These are phyloP conservation scores for Chaetodon trifasciatus DNA, from an alignment of 2,797 vertebrate genomes.

Conservation along the genomic window DNA sequence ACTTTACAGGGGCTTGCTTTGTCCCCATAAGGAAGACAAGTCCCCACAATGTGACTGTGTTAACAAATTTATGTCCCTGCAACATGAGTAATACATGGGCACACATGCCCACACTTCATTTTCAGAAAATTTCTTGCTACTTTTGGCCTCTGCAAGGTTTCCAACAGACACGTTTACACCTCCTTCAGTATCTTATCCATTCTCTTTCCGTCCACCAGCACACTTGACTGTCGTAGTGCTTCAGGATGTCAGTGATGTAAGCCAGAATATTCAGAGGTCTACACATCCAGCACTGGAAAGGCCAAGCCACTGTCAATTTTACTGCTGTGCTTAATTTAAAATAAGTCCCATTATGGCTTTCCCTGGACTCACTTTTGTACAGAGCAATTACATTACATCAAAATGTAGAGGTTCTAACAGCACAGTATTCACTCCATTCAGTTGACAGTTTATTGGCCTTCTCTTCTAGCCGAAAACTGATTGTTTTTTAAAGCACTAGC, in stretches of 20 bases:
- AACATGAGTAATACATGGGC: no score
- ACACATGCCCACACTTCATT: background rate
- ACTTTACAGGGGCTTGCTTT: no score
- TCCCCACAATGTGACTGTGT: no score
- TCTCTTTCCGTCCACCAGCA: background rate
- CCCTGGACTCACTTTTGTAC: background rate
- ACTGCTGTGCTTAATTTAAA: slow-evolving; percentile 13
- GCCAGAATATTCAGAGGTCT: background rate
- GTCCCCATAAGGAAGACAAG: no score
- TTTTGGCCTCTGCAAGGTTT: background rate
- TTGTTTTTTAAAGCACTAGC: background rate
- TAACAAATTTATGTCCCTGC: no score
- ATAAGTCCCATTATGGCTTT: background rate
- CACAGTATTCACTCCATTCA: slow-evolving; percentile 6
- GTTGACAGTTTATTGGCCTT: slow-evolving; percentile 13
- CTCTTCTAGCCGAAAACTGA: background rate
- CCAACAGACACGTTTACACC: background rate
- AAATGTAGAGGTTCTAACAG: background rate
- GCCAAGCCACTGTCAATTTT: slow-evolving; percentile 2
- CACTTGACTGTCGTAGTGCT: background rate
- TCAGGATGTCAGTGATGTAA: slow-evolving; percentile 1
- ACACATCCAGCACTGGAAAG: slow-evolving; percentile 5
- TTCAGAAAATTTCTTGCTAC: background rate
- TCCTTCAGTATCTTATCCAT: background rate
- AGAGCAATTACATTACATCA: slow-evolving; percentile 16